Conservation (phyloP, 2,113 vertebrate genomes). For the Canis aureus region DNA sequence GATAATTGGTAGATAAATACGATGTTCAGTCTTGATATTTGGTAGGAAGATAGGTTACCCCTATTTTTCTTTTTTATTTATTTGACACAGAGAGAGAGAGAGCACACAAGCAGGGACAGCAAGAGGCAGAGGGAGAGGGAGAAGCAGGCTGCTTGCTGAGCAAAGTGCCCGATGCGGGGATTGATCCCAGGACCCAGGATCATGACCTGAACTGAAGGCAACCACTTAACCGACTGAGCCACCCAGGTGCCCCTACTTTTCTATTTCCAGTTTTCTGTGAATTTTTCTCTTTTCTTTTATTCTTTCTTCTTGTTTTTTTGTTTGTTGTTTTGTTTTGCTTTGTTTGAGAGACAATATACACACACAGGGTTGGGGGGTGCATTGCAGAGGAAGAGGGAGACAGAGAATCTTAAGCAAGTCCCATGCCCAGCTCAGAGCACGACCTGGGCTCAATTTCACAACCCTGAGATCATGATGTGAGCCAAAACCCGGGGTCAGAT, state of each 20-base stretch:
- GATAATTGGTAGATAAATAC: neutral
- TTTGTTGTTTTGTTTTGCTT: too few species aligned
- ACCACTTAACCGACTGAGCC: too few species aligned
- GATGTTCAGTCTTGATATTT: neutral
- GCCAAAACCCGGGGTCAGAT: neutral
- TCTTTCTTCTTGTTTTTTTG: neutral
- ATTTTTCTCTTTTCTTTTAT: conserved; percentile 11
- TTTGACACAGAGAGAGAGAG: too few species aligned
- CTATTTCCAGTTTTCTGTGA: neutral
- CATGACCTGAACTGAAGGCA: too few species aligned
- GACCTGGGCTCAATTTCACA: neutral
- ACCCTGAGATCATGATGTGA: neutral
- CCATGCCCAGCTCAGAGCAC: neutral
- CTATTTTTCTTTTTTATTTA: neutral
- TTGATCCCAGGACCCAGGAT: too few species aligned
- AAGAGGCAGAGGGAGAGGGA: too few species aligned
- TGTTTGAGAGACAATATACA: neutral
- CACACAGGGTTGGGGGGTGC: neutral
- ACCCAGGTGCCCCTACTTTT: neutral
- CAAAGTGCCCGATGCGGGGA: too few species aligned
- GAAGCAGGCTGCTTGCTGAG: too few species aligned
- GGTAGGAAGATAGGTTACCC: neutral
- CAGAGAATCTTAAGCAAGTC: neutral
- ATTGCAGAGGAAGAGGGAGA: neutral
- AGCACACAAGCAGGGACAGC: too few species aligned